A percentile compares a stretch with the other conserved stretches of the same genome.
Evolutionary conservation across 1,140 invertebrate species (phyloP).

Genomic region (Octopus sinensis): DNA sequence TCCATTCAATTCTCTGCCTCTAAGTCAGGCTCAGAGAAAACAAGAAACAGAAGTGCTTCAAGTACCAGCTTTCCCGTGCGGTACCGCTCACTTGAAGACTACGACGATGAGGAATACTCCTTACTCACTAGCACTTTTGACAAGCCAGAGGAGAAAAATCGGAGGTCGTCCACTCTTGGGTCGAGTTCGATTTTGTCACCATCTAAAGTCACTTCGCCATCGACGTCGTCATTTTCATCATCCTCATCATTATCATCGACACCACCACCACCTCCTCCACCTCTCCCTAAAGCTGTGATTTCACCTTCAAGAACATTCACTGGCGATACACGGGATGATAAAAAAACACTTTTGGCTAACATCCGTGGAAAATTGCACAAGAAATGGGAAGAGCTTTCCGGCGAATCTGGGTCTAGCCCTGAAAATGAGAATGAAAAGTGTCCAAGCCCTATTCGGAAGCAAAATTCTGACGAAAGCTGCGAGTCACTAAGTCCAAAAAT

Average conservation of each 20-base stretch:
- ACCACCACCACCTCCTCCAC: neutral
- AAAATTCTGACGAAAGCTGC: neutral
- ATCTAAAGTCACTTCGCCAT: neutral
- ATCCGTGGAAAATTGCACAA: constrained; percentile 38
- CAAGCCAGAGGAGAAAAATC: constrained; percentile 19
- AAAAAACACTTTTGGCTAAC: constrained; percentile 25
- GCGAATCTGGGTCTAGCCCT: constrained; percentile 34
- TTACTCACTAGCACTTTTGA: constrained; percentile 40
- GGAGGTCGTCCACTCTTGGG: neutral
- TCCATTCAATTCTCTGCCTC: constrained; percentile 35
- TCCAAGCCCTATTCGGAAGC: constrained; percentile 1
- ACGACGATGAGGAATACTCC: constrained; percentile 46
- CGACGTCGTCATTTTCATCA: neutral
- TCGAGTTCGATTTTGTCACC: neutral
- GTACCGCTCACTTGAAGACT: constrained; percentile 46
- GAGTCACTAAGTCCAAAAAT: neutral
- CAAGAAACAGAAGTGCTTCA: constrained; percentile 4
- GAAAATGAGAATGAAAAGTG: constrained; percentile 30
- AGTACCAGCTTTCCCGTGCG: constrained; percentile 35
- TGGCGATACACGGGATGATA: constrained; percentile 2
- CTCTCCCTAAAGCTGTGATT: neutral
- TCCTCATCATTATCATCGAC: neutral
- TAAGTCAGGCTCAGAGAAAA: constrained; percentile 23
- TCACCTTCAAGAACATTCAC: neutral
- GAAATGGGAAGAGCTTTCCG: constrained; percentile 44